Evolutionary conservation across 1,140 invertebrate species (phyloP).

Genomic region (Drosophila sproati): DNA sequence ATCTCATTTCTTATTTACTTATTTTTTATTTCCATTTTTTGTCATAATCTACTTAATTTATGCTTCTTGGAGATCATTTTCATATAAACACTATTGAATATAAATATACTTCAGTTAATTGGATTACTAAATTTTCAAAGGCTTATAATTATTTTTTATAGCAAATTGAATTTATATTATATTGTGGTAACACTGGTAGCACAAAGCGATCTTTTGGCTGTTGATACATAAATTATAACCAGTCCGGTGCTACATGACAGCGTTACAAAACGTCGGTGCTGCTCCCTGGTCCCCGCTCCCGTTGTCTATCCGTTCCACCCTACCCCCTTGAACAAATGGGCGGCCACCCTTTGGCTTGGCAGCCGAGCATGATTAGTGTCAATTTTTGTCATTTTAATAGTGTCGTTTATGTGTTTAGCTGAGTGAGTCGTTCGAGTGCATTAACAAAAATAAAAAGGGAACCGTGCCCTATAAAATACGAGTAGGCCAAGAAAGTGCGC

Average conservation of each 20-base stretch:
- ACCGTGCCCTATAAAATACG: conserved; percentile 77
- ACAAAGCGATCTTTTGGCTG: conserved; percentile 54
- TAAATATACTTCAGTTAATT: too few species aligned
- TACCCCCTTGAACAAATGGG: conserved; percentile 44
- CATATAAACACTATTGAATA: too few species aligned
- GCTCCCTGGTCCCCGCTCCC: conserved; percentile 10
- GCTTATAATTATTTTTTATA: too few species aligned
- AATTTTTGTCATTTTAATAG: conserved; percentile 81
- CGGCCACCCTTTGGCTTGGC: conserved; percentile 68
- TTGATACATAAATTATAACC: conserved; percentile 69
- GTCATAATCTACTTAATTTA: too few species aligned
- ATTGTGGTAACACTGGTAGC: background rate
- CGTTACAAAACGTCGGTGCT: conserved; percentile 59
- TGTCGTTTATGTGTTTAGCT: conserved; percentile 59
- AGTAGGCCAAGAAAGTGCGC: conserved; percentile 63
- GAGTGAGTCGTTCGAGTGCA: conserved; percentile 57
- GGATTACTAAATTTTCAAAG: too few species aligned
- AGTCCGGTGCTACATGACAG: conserved; percentile 63
- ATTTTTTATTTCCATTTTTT: too few species aligned
- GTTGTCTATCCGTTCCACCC: too few species aligned
- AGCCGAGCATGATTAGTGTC: conserved; percentile 78
- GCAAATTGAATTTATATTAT: background rate
- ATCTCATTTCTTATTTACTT: too few species aligned
- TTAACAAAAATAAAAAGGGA: conserved; percentile 64
- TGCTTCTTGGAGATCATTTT: too few species aligned